Conservation (phyloP, 2,888 invertebrate genomes). For the Agapostemon virescens region DNA sequence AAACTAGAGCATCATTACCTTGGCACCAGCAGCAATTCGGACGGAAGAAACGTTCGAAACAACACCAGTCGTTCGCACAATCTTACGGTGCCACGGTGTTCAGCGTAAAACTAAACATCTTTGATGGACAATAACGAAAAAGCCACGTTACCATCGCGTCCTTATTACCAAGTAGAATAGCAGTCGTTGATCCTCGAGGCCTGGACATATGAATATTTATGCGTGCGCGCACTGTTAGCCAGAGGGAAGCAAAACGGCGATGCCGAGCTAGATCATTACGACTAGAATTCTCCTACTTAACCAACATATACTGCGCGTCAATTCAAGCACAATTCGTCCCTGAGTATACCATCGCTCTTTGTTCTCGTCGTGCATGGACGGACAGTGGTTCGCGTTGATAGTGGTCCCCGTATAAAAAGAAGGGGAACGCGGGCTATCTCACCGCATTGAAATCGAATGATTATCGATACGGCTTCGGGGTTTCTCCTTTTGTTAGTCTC, state of each 20-base stretch:
- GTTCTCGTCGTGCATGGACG: constrained; percentile 63
- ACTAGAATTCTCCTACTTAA: constrained; percentile 53
- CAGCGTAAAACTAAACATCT: not conserved
- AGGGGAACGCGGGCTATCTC: constrained; percentile 40
- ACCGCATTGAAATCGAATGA: constrained; percentile 64
- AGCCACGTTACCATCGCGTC: constrained; percentile 18
- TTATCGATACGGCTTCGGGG: constrained; percentile 55
- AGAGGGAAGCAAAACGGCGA: constrained; percentile 9
- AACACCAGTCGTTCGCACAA: too few relatives aligned
- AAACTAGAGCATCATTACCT: too few relatives aligned
- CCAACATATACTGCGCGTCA: constrained; percentile 56
- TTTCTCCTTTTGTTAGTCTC: constrained; percentile 53
- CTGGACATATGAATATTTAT: constrained; percentile 60
- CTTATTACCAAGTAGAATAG: constrained; percentile 37
- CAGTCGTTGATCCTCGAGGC: constrained; percentile 40
- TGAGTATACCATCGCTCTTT: constrained; percentile 61
- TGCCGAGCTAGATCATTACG: constrained; percentile 55
- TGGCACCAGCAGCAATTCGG: too few relatives aligned
- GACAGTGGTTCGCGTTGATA: constrained; percentile 58
- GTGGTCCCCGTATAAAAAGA: constrained; percentile 30
- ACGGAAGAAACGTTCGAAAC: too few relatives aligned
- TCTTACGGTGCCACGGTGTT: too few relatives aligned
- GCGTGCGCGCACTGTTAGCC: constrained; percentile 14
- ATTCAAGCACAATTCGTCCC: constrained; percentile 60
- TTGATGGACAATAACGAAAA: not conserved